Evolutionary conservation across 2,797 vertebrate genomes (phyloP).

Genomic region (Urophycis tenuis): DNA sequence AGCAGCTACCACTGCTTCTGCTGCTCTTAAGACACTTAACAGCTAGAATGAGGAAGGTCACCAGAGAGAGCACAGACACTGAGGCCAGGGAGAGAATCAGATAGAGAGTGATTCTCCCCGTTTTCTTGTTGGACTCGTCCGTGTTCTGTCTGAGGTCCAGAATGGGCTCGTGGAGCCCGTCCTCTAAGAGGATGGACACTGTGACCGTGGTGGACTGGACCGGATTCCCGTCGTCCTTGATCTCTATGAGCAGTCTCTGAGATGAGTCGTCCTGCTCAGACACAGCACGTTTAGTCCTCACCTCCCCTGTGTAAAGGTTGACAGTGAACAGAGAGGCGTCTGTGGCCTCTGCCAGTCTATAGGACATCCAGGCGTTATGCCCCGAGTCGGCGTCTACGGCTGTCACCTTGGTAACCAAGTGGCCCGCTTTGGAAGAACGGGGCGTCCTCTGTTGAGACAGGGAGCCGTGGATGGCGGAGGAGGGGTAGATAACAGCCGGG

Average conservation of each 20-base stretch:
- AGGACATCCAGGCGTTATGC: conserved; percentile 81
- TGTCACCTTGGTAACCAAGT: conserved; percentile 71
- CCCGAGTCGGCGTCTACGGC: conserved; percentile 81
- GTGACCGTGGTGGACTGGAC: conserved; percentile 49
- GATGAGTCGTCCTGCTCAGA: conserved; percentile 54
- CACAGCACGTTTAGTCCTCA: conserved; percentile 64
- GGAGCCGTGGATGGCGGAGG: conserved; percentile 54
- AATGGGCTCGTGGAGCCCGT: conserved; percentile 45
- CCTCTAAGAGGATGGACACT: conserved; percentile 50
- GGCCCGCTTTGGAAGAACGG: conserved; percentile 57
- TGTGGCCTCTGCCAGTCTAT: conserved; percentile 67
- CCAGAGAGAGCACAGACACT: conserved; percentile 60
- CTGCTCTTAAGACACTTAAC: conserved; percentile 63
- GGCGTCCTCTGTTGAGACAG: conserved; percentile 62
- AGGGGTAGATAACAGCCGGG: conserved; percentile 69
- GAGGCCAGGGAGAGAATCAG: conserved; percentile 64
- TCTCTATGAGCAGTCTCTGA: conserved; percentile 50
- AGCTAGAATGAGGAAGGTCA: conserved; percentile 62
- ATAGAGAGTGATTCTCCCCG: conserved; percentile 58
- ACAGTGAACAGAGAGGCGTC: conserved; percentile 71
- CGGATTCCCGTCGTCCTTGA: conserved; percentile 52
- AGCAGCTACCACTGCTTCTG: conserved; percentile 52
- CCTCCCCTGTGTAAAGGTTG: conserved; percentile 72
- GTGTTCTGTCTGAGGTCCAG: conserved; percentile 39
- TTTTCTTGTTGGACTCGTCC: conserved; percentile 45